These are phyloP conservation scores for Sesia apiformis DNA, from an alignment of 2,888 invertebrate species.

Conservation along the genomic window DNA sequence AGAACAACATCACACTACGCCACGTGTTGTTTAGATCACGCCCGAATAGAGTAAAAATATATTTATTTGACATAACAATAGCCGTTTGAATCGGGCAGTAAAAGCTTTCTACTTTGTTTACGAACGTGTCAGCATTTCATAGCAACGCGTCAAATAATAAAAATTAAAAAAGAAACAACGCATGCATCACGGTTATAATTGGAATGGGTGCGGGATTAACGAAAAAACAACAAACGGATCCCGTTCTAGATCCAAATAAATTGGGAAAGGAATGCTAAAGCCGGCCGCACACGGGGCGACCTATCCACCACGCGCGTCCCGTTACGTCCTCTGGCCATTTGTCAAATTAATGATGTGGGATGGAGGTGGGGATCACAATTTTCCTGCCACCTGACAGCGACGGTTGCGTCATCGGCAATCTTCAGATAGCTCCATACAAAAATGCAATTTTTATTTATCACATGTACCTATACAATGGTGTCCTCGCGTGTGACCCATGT, in stretches of 20 bases:
- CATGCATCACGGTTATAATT: constrained; percentile 15
- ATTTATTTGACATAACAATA: constrained; percentile 12
- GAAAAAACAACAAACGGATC: constrained; percentile 25
- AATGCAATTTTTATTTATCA: constrained; percentile 23
- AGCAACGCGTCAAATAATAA: constrained; percentile 21
- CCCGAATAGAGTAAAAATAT: constrained; percentile 9
- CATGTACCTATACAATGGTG: constrained; percentile 32
- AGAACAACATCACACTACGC: neutral
- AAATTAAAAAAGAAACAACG: constrained; percentile 16
- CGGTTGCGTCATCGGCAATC: constrained; percentile 9
- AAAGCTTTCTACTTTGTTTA: constrained; percentile 27
- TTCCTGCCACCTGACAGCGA: constrained; percentile 29
- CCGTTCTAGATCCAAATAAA: constrained; percentile 28
- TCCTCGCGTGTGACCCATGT: constrained; percentile 43
- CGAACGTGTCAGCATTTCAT: constrained; percentile 25
- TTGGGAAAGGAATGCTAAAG: constrained; percentile 25
- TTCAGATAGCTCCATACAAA: constrained; percentile 34
- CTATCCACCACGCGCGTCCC: constrained; percentile 19
- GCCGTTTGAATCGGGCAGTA: constrained; percentile 5
- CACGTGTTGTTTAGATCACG: constrained; percentile 1
- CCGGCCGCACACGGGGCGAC: constrained; percentile 22
- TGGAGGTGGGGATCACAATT: constrained; percentile 32
- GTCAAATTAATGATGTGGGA: constrained; percentile 62
- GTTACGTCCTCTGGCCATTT: constrained; percentile 44
- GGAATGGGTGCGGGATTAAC: constrained; percentile 23